Evolutionary conservation across 2,888 invertebrate species (phyloP).

Genomic region (Campoplex capitator): DNA sequence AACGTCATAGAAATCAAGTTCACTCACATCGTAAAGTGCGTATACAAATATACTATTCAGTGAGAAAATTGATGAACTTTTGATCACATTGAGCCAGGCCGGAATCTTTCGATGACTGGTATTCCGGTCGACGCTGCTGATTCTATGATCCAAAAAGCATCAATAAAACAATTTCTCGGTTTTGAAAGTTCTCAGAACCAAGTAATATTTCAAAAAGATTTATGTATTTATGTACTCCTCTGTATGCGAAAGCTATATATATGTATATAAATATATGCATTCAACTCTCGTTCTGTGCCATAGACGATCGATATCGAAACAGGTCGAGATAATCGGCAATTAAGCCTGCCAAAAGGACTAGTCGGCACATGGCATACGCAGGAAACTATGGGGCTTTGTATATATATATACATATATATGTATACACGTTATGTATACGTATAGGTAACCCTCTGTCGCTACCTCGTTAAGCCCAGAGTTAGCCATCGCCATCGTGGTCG

Average conservation of each 20-base stretch:
- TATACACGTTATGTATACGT: background rate
- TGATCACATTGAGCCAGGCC: too few relatives aligned
- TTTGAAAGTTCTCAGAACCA: background rate
- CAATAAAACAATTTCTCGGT: background rate
- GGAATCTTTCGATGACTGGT: too few relatives aligned
- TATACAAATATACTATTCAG: too few relatives aligned
- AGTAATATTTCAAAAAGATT: too few relatives aligned
- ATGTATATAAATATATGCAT: too few relatives aligned
- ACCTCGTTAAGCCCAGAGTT: slow-evolving; percentile 70
- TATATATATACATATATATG: background rate
- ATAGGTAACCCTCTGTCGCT: slow-evolving; percentile 39
- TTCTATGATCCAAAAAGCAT: too few relatives aligned
- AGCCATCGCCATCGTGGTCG: slow-evolving; percentile 62
- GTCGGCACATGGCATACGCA: slow-evolving; percentile 31
- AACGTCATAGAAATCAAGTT: too few relatives aligned
- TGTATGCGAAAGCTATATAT: slow-evolving; percentile 24
- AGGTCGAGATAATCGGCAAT: slow-evolving; percentile 79
- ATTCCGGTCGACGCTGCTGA: too few relatives aligned
- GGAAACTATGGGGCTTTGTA: background rate
- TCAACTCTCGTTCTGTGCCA: slow-evolving; percentile 41
- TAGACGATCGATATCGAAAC: slow-evolving; percentile 65
- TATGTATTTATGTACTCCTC: slow-evolving; percentile 3
- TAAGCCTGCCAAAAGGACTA: slow-evolving; percentile 77
- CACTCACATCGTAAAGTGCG: too few relatives aligned
- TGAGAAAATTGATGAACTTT: too few relatives aligned